Evolutionary conservation across 2,113 vertebrate species (phyloP).

Genomic region (Mellivora capensis): DNA sequence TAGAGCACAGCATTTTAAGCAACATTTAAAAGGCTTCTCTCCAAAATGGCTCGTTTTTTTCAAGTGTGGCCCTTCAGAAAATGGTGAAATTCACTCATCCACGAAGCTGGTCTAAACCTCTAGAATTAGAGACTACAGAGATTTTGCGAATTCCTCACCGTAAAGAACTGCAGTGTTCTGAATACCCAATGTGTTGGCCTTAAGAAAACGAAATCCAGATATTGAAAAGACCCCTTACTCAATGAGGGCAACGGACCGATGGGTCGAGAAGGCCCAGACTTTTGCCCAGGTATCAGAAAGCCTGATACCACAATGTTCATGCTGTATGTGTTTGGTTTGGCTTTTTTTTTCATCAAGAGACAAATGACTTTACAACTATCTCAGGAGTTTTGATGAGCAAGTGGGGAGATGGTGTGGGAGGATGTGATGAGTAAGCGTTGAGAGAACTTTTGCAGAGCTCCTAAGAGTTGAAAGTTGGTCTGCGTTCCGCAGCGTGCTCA

Average conservation of each 20-base stretch:
- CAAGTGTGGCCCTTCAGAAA: background rate
- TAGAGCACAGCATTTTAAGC: background rate
- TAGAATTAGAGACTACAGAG: background rate
- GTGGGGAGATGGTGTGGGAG: conserved; percentile 51
- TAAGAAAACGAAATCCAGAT: background rate
- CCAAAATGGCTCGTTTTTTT: background rate
- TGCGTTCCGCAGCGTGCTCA: accelerated
- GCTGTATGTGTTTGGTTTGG: background rate
- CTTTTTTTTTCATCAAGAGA: background rate
- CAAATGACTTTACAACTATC: conserved; percentile 43
- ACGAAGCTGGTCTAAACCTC: background rate
- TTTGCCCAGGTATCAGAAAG: background rate
- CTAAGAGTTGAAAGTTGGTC: background rate
- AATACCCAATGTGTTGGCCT: background rate
- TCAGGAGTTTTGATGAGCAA: conserved; percentile 41
- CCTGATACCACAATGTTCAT: background rate
- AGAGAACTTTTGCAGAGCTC: background rate
- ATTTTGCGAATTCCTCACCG: background rate
- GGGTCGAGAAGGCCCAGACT: background rate
- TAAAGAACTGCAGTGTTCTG: accelerated
- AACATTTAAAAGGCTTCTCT: background rate
- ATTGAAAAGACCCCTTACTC: background rate
- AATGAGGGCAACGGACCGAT: background rate
- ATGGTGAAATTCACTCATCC: background rate
- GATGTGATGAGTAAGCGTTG: conserved; percentile 26